These are phyloP conservation scores for Peribatodes rhomboidaria DNA, from an alignment of 2,888 invertebrate species.

Conservation along the genomic window DNA sequence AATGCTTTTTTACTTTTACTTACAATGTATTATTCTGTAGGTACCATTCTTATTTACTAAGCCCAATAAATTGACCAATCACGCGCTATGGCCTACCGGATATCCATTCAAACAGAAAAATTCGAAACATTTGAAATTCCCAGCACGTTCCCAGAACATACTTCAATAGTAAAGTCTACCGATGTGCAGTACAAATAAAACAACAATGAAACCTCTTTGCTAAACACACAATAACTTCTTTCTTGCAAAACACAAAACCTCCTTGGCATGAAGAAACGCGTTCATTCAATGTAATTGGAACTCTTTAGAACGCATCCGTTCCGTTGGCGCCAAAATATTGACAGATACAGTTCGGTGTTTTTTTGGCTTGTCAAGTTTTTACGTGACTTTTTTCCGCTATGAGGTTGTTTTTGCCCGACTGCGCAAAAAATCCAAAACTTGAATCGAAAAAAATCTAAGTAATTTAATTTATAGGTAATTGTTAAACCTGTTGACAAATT, in stretches of 20 bases:
- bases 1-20: no score
- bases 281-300: constrained; percentile 30
- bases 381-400: not conserved
- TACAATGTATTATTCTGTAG: no score
- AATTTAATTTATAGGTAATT: no score
- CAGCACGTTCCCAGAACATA: constrained; percentile 23
- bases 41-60: no score
- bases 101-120: constrained; percentile 18
- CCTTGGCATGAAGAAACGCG: constrained; percentile 18
- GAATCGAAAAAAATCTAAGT: no score
- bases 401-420: no score
- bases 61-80: constrained; percentile 35
- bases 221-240: constrained; percentile 29
- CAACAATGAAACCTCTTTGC: constrained; percentile 28
- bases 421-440: no score
- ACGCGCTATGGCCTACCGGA: constrained; percentile 31
- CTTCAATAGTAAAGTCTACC: constrained; percentile 12
- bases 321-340: constrained; percentile 38
- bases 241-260: constrained; percentile 25
- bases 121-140: not conserved
- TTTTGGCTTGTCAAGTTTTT: not conserved
- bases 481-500: no score
- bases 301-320: constrained; percentile 33
- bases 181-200: constrained; percentile 26
- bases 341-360: not conserved